phyloP scores from a whole-genome alignment of 2,888 invertebrate species.

The Timandra comae region DNA sequence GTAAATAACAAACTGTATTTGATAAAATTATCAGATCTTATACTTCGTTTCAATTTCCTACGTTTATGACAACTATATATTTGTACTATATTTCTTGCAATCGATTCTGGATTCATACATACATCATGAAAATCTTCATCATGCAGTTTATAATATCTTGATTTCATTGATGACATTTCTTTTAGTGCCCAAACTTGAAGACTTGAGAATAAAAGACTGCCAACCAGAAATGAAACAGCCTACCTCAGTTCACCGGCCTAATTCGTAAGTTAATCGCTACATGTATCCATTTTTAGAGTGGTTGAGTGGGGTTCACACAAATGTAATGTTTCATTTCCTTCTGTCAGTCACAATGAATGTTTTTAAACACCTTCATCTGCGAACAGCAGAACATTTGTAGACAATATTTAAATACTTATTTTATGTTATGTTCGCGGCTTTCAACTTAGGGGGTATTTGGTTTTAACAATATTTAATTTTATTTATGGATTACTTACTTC shows the following conservation, averaged over 20 bases:
- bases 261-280: conserved; percentile 55
- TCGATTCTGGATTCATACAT: too few relatives aligned
- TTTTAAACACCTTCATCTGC: too few relatives aligned
- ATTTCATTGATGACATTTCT: conserved; percentile 15
- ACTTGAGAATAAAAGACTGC: conserved; percentile 75
- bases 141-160: neutral
- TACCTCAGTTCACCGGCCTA: conserved; percentile 70
- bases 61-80: too few relatives aligned
- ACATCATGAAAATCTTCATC: too few relatives aligned
- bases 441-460: too few relatives aligned
- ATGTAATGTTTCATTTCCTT: conserved; percentile 11
- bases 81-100: too few relatives aligned
- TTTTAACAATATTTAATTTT: too few relatives aligned
- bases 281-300: neutral
- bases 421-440: too few relatives aligned
- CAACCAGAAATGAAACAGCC: conserved; percentile 70
- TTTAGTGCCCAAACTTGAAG: conserved; percentile 70
- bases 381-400: too few relatives aligned
- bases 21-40: conserved; percentile 10
- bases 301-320: conserved; percentile 1
- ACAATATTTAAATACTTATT: too few relatives aligned
- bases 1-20: conserved; percentile 6
- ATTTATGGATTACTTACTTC: too few relatives aligned
- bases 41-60: too few relatives aligned
- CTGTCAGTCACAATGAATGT: neutral